Base-by-base conservation (phyloP, 2,888 invertebrate species). In the Hirtodrosophila histrioides region DNA sequence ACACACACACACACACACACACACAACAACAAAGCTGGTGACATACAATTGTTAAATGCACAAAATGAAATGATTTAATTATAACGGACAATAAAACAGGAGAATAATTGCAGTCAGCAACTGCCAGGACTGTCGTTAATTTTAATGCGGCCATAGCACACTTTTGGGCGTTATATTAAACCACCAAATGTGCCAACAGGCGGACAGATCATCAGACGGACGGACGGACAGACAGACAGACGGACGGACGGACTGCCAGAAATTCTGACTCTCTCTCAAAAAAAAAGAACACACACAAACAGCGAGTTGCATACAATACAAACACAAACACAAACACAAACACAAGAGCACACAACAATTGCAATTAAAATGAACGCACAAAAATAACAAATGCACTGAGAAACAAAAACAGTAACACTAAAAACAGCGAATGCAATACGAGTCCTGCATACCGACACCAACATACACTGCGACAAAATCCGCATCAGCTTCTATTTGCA, bases 11-110 rank as follows among this genome's bases (percentile, higher is more conserved):
- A 57, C 9, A 31, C 1, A 9, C n/a, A 57, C 65, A 43, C 48
- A 57, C 9, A 31, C 1, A 9, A n/a, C 31, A 5, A 31, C 31
- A 31, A 31, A 31, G 44, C 50, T 67, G 79, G 68, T 63, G 70
- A 70, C 80, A 76, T 58, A 69, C 65, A 75, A 86, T 75, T 82
- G 83, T 85, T 76, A 77, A 85, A 77, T 79, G 70, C 79, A 70
- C 77, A 79, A 79, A 87, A 83, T 79, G 75, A 88, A 88, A 88
- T 84, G 88, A 84, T 84, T 84, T 86, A 88, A 88, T 84, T 84
- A 84, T 88, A 83, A 80, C 84, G 72, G 80, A 84, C 88, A 84
- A 84, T 84, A 86, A 88, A 84, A 72, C 75, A 69, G 48, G 54
- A 58, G 71, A 82, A 85, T 79, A 76, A 85, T 81, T 83, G 85